Base-by-base conservation (phyloP, 2,113 vertebrate species). In the Sigmodon hispidus region DNA sequence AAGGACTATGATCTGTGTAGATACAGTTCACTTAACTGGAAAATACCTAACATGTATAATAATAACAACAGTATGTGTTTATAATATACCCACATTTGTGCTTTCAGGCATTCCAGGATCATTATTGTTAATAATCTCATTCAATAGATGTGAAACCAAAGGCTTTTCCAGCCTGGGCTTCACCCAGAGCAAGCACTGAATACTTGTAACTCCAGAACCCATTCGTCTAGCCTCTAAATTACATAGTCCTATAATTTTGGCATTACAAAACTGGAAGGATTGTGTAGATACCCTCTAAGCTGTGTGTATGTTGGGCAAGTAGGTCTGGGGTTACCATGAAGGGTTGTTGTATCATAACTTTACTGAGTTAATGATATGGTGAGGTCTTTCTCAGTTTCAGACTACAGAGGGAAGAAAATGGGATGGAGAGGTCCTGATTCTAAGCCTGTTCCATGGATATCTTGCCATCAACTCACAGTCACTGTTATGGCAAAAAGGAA, bases 11-110 rank as follows among this genome's bases (percentile, higher is more conserved):
- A 83, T 7, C 80, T 87, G 19, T 43, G 73, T 26, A 94, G 55
- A 63, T 5, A 90, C 29, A 45, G 6, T 69, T 93, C 34, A 57
- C 36, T 76, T 94, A 83, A 61, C 55, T 83, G 55, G 79, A 40
- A 80, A 83, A 31, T 26, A 69, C n/a, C 61, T 79, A 45, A 36
- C 22, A 95, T 22, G 57, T 80, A 4, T 52, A 77, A 76, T 70
- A 93, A 92, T 77, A 77, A 52, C 31, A 87, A 50, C 59, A 75
- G 22, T 70, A 24, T 76, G 11, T 84, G n/a, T 84, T 95, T 91
- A 72, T 87, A 89, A 93, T 83, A 50, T 84, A 31, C 52, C 21
- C 43, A 83, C 12, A 65, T 86, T 69, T 52, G 75, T 81, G 34
- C 59, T 69, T 88, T 36, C 67, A 61, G 79, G 43, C 67, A 52